Conservation (phyloP, 2,113 vertebrate genomes). For the Melanotaenia duboulayi region DNA sequence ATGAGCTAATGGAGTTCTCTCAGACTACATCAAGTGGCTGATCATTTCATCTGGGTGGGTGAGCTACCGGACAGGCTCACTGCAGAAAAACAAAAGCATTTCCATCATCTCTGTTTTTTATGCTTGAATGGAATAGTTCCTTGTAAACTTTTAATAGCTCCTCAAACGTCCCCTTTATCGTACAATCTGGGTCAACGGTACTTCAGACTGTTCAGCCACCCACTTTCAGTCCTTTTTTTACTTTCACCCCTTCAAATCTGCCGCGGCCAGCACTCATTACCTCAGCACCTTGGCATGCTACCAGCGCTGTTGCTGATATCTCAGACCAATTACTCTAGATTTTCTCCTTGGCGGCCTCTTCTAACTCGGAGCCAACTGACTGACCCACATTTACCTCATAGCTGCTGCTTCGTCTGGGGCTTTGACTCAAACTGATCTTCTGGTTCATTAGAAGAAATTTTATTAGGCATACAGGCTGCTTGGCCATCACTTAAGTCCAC, state of each 20-base stretch:
- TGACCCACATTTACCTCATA: conserved; percentile 57
- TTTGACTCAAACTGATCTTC: conserved; percentile 31
- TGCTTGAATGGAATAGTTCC: conserved; percentile 39
- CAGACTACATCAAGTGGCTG: conserved; percentile 14
- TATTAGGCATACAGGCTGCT: conserved; percentile 34
- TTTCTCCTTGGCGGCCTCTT: conserved; percentile 46
- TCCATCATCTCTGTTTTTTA: conserved; percentile 18
- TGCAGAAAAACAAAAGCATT: conserved; percentile 13
- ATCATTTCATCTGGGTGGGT: conserved; percentile 27
- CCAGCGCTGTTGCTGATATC: conserved; percentile 65
- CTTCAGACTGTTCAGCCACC: conserved; percentile 33
- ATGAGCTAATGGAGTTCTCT: conserved; percentile 24
- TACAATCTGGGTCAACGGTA: conserved; percentile 48
- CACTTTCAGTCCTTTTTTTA: conserved; percentile 50
- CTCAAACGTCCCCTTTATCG: conserved; percentile 8
- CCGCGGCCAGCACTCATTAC: conserved; percentile 62
- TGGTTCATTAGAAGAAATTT: conserved; percentile 38
- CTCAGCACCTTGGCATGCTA: conserved; percentile 69
- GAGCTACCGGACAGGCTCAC: conserved; percentile 25
- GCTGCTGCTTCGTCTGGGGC: conserved; percentile 19
- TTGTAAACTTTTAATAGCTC: not conserved
- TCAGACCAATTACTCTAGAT: conserved; percentile 69
- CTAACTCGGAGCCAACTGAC: conserved; percentile 55
- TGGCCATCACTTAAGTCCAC: conserved; percentile 23
- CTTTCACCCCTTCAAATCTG: conserved; percentile 29